Evolutionary conservation across 2,797 vertebrate genomes (phyloP).

Genomic region (Anguilla marmorata): DNA sequence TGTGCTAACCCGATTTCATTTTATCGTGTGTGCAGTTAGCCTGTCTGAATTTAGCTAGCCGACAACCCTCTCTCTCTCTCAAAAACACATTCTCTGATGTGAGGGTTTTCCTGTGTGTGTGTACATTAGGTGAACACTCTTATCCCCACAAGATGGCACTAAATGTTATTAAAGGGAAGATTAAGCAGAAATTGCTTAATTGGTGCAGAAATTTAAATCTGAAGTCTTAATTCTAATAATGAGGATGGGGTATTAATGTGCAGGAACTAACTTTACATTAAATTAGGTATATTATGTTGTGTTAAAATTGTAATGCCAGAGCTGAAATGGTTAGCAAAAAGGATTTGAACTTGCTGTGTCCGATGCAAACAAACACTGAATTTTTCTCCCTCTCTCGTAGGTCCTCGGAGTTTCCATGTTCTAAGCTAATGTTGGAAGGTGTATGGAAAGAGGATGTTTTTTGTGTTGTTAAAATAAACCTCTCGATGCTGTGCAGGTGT

Average conservation of each 20-base stretch:
- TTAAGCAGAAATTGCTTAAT: background rate
- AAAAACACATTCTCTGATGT: background rate
- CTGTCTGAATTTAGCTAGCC: background rate
- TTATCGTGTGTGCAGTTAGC: background rate
- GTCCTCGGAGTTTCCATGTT: constrained; percentile 99
- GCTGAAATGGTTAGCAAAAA: background rate
- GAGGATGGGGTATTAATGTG: background rate
- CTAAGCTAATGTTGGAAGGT: constrained; percentile 87
- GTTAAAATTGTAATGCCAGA: constrained; percentile 15
- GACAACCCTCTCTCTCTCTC: background rate
- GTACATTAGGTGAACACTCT: background rate
- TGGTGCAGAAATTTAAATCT: background rate
- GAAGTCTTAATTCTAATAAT: background rate
- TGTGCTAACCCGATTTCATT: background rate
- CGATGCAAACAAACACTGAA: background rate
- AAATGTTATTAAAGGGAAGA: constrained; percentile 20
- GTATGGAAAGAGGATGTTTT: constrained; percentile 87
- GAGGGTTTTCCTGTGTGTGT: background rate
- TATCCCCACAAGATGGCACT: constrained; percentile 55
- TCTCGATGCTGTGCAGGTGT: constrained; percentile 91
- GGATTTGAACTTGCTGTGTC: constrained; percentile 5
- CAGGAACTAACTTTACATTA: background rate
- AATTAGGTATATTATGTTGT: background rate
- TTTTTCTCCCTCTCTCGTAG: constrained; percentile 68
- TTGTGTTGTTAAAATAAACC: constrained; percentile 90